These are phyloP conservation scores for Conchocele bisecta DNA, from an alignment of 2,888 invertebrate genomes.

Conservation along the genomic window DNA sequence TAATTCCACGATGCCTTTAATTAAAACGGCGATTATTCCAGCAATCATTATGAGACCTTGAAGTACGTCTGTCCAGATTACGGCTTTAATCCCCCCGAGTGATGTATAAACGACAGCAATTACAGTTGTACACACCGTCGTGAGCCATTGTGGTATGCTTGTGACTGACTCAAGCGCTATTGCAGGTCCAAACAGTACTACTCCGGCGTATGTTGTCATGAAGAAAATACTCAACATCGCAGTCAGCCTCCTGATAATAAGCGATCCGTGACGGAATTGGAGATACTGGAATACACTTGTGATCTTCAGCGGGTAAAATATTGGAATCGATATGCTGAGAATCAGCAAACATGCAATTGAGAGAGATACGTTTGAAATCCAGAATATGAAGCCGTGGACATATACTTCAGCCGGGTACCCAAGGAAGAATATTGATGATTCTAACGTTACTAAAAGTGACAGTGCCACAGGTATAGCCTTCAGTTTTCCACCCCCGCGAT, in stretches of 20 bases:
- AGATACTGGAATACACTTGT: constrained; percentile 47
- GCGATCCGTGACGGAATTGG: constrained; percentile 26
- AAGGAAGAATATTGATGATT: constrained; percentile 48
- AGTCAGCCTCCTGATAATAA: constrained; percentile 21
- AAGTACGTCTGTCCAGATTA: constrained; percentile 41
- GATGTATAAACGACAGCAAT: constrained; percentile 41
- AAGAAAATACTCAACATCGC: constrained; percentile 17
- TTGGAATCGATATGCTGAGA: constrained; percentile 38
- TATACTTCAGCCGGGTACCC: constrained; percentile 48
- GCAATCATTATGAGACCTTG: constrained; percentile 39
- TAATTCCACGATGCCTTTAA: constrained; percentile 33
- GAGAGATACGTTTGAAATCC: constrained; percentile 22
- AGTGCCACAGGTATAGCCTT: constrained; percentile 40
- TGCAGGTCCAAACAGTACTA: constrained; percentile 40
- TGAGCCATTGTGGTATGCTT: constrained; percentile 18
- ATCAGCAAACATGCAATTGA: constrained; percentile 25
- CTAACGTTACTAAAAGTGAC: constrained; percentile 46
- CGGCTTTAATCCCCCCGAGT: constrained; percentile 45
- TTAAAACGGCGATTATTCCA: constrained; percentile 34
- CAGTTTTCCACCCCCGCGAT: constrained; percentile 40
- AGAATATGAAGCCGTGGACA: constrained; percentile 37
- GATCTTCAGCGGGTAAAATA: constrained; percentile 42
- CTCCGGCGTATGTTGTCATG: constrained; percentile 34
- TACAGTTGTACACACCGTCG: constrained; percentile 12
- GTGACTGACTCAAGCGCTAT: constrained; percentile 41